phyloP scores from a whole-genome alignment of 1,140 invertebrate genomes.

The Spodoptera litura region DNA sequence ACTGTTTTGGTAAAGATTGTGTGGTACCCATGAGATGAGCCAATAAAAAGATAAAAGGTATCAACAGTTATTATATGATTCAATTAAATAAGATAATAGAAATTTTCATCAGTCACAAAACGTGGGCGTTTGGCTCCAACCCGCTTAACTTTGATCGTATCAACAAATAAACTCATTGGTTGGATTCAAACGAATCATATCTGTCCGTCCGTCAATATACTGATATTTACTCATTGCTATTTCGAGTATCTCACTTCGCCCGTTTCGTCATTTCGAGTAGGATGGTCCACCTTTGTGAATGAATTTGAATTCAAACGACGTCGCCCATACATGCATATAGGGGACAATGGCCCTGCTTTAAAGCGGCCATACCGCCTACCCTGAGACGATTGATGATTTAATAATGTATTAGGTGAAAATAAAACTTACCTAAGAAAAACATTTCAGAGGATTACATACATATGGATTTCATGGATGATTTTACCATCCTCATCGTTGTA shows the following conservation, averaged over 20 bases:
- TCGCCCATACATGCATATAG: slow-evolving; percentile 39
- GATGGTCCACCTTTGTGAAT: slow-evolving; percentile 16
- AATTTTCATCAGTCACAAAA: not conserved
- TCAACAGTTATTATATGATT: not conserved
- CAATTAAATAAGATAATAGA: slow-evolving; percentile 1
- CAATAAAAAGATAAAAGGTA: not conserved
- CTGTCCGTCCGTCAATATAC: slow-evolving; percentile 26
- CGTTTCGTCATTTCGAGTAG: slow-evolving; percentile 39
- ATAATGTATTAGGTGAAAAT: not conserved
- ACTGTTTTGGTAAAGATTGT: no score
- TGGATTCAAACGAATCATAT: slow-evolving; percentile 22
- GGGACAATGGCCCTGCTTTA: slow-evolving; percentile 26
- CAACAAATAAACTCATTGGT: slow-evolving; percentile 18
- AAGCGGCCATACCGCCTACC: slow-evolving; percentile 14
- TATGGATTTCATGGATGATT: no score
- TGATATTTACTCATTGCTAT: slow-evolving; percentile 24
- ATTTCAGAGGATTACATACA: no score
- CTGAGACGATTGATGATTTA: not conserved
- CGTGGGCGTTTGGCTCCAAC: slow-evolving; percentile 20
- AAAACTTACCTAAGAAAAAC: not conserved
- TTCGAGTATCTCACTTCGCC: slow-evolving; percentile 27
- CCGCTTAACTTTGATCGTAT: slow-evolving; percentile 16
- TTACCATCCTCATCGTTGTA: no score
- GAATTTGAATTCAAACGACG: slow-evolving; percentile 36
- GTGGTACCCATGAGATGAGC: not conserved